phyloP scores from a whole-genome alignment of 2,888 invertebrate genomes.

The Mythimna impura region DNA sequence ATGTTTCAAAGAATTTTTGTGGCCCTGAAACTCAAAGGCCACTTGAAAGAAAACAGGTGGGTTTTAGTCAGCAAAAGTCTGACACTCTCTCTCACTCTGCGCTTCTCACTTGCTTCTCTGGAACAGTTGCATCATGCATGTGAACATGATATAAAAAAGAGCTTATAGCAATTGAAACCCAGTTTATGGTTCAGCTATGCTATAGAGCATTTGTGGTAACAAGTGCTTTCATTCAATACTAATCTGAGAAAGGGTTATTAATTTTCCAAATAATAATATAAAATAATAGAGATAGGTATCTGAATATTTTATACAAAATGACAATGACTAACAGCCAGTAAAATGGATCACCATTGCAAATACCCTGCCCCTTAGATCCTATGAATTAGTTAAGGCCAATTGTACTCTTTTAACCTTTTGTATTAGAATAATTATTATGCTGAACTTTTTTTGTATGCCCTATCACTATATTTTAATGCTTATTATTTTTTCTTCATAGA shows the following conservation, averaged over 20 bases:
- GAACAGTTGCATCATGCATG: background rate
- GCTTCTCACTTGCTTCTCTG: background rate
- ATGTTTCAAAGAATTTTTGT: too few relatives aligned
- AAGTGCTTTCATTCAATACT: background rate
- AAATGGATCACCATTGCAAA: conserved; percentile 3
- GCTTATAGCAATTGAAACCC: background rate
- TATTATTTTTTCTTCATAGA: background rate
- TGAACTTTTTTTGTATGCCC: background rate
- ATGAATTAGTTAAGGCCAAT: too few relatives aligned
- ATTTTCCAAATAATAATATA: background rate
- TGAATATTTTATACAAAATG: background rate
- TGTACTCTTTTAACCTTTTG: background rate
- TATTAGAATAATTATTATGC: background rate
- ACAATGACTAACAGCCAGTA: background rate
- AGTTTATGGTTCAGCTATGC: background rate
- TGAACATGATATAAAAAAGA: background rate
- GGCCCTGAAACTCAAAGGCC: too few relatives aligned
- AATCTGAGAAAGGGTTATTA: background rate
- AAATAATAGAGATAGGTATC: background rate
- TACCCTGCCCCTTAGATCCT: background rate
- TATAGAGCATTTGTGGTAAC: background rate
- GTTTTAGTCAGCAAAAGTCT: too few relatives aligned
- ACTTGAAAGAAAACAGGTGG: too few relatives aligned
- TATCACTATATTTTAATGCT: background rate
- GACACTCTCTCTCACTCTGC: too few relatives aligned